Conservation (phyloP, 2,113 vertebrate species). For the Nicator chloris region DNA sequence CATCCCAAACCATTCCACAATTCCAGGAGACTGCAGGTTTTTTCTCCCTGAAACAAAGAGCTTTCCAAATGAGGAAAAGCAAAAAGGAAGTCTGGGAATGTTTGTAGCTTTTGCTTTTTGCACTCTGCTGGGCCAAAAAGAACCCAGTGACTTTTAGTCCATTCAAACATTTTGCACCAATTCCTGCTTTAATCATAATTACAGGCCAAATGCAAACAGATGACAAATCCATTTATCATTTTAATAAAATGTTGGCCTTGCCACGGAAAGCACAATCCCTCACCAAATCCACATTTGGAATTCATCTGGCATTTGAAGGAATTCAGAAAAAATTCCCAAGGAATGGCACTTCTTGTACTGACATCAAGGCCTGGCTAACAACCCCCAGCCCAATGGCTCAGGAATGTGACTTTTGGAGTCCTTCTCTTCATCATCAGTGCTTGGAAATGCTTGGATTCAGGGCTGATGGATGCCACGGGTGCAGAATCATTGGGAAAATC, state of each 20-base stretch:
- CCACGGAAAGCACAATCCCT: not conserved
- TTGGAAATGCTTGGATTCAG: not conserved
- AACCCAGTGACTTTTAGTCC: not conserved
- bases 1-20: not conserved
- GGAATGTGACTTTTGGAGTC: not conserved
- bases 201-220: not conserved
- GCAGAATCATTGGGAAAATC: not conserved
- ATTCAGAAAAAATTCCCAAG: not conserved
- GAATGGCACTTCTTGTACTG: not conserved
- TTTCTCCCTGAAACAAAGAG: not conserved
- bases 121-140: not conserved
- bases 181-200: not conserved
- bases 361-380: not conserved
- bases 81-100: not conserved
- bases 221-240: not conserved
- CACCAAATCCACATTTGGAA: slow-evolving; percentile 28
- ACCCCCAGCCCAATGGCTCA: not conserved
- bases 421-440: not conserved
- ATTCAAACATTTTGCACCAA: not conserved
- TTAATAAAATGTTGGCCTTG: not conserved
- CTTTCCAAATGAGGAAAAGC: not conserved
- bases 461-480: not conserved
- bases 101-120: not conserved
- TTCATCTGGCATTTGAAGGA: not conserved
- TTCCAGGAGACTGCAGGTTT: not conserved